phyloP scores from a whole-genome alignment of 2,888 invertebrate genomes.

The Macroteleia sp. region DNA sequence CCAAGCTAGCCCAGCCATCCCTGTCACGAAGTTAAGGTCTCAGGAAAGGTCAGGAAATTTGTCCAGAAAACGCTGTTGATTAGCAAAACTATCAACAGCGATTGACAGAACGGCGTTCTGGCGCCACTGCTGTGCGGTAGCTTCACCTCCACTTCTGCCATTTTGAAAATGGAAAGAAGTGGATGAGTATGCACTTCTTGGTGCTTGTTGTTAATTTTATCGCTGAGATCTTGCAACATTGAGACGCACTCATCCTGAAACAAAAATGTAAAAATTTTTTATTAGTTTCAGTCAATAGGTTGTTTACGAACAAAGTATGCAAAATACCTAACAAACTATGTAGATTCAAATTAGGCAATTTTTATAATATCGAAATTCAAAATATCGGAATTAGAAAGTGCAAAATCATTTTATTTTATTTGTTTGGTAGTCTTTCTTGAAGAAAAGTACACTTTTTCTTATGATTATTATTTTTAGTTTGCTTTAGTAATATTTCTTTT shows the following conservation, averaged over 20 bases:
- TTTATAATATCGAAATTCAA: too few species aligned
- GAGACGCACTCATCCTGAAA: conserved; percentile 93
- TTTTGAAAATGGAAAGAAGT: conserved; percentile 94
- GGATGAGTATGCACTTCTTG: conserved; percentile 94
- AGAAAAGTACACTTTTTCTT: too few species aligned
- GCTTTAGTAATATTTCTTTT: too few species aligned
- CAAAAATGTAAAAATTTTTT: too few species aligned
- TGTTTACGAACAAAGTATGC: too few species aligned
- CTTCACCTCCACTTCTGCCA: conserved; percentile 95
- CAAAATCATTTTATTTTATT: too few species aligned
- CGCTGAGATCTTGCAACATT: conserved; percentile 91
- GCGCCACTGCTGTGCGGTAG: conserved; percentile 88
- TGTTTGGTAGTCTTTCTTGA: too few species aligned
- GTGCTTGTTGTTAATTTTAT: conserved; percentile 93
- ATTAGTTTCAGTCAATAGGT: too few species aligned
- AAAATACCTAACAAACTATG: too few species aligned
- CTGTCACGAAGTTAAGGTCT: conserved; percentile 75
- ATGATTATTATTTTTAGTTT: too few species aligned
- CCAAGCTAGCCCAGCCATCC: conserved; percentile 58
- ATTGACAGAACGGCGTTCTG: conserved; percentile 58
- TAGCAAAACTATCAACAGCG: conserved; percentile 69
- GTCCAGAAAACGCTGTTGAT: conserved; percentile 58
- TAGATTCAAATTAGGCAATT: too few species aligned
- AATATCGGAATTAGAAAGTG: too few species aligned
- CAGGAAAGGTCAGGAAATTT: conserved; percentile 54